Percentiles rank a stretch among this genome's conserved stretches.
Conservation (phyloP, 2,797 vertebrate genomes). For the Iguana delicatissima region DNA sequence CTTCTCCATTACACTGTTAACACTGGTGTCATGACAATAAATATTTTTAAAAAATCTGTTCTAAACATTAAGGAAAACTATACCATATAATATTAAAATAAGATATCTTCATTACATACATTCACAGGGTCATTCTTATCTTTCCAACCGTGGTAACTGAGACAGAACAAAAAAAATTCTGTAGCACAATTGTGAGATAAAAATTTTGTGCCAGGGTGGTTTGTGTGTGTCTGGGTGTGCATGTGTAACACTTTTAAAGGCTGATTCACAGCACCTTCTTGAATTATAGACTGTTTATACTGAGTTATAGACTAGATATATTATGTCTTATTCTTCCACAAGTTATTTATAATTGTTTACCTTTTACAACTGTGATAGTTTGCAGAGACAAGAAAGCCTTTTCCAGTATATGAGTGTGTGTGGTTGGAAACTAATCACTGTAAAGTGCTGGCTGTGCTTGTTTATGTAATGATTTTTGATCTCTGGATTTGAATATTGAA, state of each 20-base stretch:
- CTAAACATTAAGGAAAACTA: not conserved
- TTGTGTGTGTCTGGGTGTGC: not conserved
- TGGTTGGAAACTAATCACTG: not conserved
- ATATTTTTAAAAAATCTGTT: not conserved
- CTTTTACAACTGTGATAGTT: slow-evolving; percentile 10
- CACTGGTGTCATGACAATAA: not conserved
- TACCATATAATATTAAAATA: not conserved
- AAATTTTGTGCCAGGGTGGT: not conserved
- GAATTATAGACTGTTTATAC: slow-evolving; percentile 30
- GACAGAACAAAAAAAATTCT: not conserved
- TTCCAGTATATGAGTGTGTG: not conserved
- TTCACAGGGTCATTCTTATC: slow-evolving; percentile 8
- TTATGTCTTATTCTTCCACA: slow-evolving; percentile 14
- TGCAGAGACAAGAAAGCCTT: slow-evolving; percentile 14
- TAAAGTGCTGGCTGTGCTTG: not conserved
- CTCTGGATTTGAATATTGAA: too few relatives aligned
- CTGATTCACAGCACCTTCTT: slow-evolving; percentile 18
- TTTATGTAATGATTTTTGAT: not conserved
- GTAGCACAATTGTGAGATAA: slow-evolving; percentile 1
- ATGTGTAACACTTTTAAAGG: not conserved
- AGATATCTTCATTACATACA: not conserved
- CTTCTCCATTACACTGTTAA: not conserved
- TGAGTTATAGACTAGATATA: slow-evolving; percentile 19
- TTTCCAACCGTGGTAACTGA: not conserved
- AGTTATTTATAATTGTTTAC: slow-evolving; percentile 32